Percentiles rank a stretch among this genome's conserved stretches.
Evolutionary conservation across 2,888 invertebrate genomes (phyloP).

Genomic region (Timema podura): DNA sequence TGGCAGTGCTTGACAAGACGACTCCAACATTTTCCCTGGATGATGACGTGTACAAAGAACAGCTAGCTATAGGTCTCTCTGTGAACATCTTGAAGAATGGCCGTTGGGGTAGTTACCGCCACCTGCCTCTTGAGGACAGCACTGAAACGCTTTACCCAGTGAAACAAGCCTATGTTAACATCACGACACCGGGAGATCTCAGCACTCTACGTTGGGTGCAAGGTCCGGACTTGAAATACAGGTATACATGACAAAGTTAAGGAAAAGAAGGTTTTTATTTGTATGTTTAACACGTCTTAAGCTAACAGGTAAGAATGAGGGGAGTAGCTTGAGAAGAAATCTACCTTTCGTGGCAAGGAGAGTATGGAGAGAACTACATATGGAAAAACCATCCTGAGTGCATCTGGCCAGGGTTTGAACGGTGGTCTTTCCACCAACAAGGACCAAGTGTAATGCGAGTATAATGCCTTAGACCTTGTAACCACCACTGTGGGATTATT

Average conservation of each 20-base stretch:
- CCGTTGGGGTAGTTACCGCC: constrained; percentile 84
- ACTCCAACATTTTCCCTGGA: constrained; percentile 54
- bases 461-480: too few relatives aligned
- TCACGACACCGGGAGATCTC: constrained; percentile 89
- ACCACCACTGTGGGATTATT: too few relatives aligned
- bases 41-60: constrained; percentile 55
- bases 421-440: too few relatives aligned
- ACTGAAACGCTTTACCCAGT: too few relatives aligned
- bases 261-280: neutral
- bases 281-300: too few relatives aligned
- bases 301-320: too few relatives aligned
- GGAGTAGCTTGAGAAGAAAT: too few relatives aligned
- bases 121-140: constrained; percentile 62
- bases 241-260: constrained; percentile 38
- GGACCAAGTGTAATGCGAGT: too few relatives aligned
- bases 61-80: constrained; percentile 70
- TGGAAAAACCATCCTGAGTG: too few relatives aligned
- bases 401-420: too few relatives aligned
- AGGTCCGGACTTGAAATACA: constrained; percentile 67
- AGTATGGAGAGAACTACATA: too few relatives aligned
- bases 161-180: constrained; percentile 93
- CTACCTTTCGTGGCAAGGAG: too few relatives aligned
- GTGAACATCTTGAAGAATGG: constrained; percentile 79
- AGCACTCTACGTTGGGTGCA: constrained; percentile 91
- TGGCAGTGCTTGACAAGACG: constrained; percentile 63